Evolutionary conservation across 2,888 invertebrate genomes (phyloP).

Genomic region (Alentia gelatinosa): DNA sequence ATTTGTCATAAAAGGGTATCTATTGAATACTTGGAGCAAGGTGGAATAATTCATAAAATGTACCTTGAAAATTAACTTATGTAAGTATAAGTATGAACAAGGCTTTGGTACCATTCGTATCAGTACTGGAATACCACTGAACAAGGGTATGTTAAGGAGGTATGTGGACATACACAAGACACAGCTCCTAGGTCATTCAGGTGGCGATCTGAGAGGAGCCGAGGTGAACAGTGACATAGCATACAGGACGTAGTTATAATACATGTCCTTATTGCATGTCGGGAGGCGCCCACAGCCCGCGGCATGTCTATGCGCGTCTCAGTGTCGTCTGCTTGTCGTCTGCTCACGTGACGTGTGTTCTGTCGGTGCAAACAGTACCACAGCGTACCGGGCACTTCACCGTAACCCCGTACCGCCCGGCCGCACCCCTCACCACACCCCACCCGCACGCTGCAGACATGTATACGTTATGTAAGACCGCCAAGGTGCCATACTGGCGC

Average conservation of each 20-base stretch:
- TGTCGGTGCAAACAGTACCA: conserved; percentile 21
- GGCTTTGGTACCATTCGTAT: no score
- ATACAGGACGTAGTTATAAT: neutral
- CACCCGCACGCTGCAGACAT: neutral
- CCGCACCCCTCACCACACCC: neutral
- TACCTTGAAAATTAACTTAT: no score
- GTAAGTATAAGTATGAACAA: no score
- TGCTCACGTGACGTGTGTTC: neutral
- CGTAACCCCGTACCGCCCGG: neutral
- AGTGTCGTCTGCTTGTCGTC: neutral
- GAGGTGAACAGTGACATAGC: no score
- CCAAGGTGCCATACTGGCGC: neutral
- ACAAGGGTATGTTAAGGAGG: no score
- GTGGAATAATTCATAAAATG: no score
- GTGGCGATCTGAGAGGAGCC: no score
- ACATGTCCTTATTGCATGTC: neutral
- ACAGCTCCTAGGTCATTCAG: no score
- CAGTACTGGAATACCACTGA: no score
- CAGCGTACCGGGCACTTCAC: neutral
- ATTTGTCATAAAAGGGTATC: no score
- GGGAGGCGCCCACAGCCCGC: neutral
- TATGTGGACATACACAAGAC: no score
- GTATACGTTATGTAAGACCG: conserved; percentile 36
- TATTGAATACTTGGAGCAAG: no score
- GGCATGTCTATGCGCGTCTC: neutral